phyloP scores from a whole-genome alignment of 2,888 invertebrate genomes.

The Leptarthrus brevirostris region DNA sequence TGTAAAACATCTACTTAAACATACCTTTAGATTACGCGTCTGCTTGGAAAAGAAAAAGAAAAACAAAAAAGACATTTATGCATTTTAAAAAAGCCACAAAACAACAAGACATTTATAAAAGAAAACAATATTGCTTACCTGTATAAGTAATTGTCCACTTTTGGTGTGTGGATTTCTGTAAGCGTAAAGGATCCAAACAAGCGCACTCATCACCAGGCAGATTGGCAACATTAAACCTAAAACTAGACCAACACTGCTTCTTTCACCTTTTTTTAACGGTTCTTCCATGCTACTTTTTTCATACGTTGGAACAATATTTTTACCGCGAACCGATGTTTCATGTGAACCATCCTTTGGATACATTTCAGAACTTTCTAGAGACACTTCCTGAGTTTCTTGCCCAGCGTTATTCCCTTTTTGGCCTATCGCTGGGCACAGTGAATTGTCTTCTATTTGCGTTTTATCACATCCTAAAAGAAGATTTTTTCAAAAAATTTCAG shows the following conservation, averaged over 20 bases:
- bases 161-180: conserved; percentile 96
- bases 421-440: conserved; percentile 62
- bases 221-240: conserved; percentile 79
- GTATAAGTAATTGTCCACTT: conserved; percentile 95
- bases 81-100: too few relatives aligned
- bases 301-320: conserved; percentile 41
- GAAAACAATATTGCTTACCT: conserved; percentile 72
- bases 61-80: neutral
- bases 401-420: conserved; percentile 64
- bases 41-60: conserved; percentile 60
- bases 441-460: conserved; percentile 57
- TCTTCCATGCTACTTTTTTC: conserved; percentile 48
- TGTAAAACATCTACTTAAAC: too few relatives aligned
- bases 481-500: neutral
- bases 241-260: conserved; percentile 63
- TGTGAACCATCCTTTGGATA: conserved; percentile 18
- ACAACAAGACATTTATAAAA: too few relatives aligned
- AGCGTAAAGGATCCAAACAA: conserved; percentile 90
- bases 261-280: conserved; percentile 57
- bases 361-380: conserved; percentile 25
- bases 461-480: conserved; percentile 62
- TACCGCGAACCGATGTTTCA: conserved; percentile 14
- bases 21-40: conserved; percentile 66
- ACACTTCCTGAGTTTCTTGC: conserved; percentile 35
- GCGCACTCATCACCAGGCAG: conserved; percentile 74